Evolutionary conservation across 1,140 invertebrate genomes (phyloP), one percentile per base, ranked within the genome.

Genomic region (Apis laboriosa): DNA sequence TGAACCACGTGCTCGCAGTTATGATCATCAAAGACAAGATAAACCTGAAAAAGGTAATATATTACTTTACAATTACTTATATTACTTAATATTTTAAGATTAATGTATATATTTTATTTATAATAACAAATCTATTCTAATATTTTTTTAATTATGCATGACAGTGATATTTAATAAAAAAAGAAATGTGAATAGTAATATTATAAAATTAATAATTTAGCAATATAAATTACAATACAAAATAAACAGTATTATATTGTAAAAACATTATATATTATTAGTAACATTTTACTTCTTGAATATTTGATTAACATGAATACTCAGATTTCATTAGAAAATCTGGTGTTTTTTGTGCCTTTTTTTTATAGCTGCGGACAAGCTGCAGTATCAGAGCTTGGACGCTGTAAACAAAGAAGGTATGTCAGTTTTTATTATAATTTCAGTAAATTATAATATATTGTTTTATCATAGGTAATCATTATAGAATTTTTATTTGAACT

Each of bases 341-440:
- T 88, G 86, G 91, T 94, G 89, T 93, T 91, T 90, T 82, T 93
- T 89, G 88, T 92, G 84, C 93, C 91, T 94, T 90, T 64, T 93
- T 89, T 93, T 94, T 93, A 92, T 94, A 93, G 93, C 94, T 95
- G 95, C 94, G 92, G 94, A 95, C 90, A 94, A 95, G 93, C 94
- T 95, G 92, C 95, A 95, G 90, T 95, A 95, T 94, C 95, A 95
- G 93, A 96, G 95, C 94, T 94, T 96, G 93, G 95, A 96, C 89
- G 95, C 95, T 89, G 95, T 96, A 90, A 95, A 95, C 90, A 95
- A 95, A 85, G 92, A 95, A 95, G 95, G 95, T 96, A 95, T 90
- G 95, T 94, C 83, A 81, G 68, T 83, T 84, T 15, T 15, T 86
- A 21, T 68, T 68, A 43, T 72, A 64, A 64, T 53, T 21, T 76